These are phyloP conservation scores for Acipenser ruthenus DNA, from an alignment of 2,797 vertebrate genomes.

Conservation along the genomic window DNA sequence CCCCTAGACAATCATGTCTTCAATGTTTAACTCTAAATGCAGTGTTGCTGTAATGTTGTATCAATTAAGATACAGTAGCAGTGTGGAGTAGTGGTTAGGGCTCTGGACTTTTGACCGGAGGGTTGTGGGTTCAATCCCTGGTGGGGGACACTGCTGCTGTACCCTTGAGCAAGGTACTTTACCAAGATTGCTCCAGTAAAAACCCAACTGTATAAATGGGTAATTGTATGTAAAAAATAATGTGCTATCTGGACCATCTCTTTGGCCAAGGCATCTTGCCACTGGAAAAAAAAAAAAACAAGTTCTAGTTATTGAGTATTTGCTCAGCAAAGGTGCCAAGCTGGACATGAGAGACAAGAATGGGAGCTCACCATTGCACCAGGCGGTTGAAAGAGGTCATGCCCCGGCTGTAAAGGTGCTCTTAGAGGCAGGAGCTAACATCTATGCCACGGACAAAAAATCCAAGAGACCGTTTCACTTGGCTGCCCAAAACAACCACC, in stretches of 20 bases:
- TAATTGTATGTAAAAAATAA: too few species aligned
- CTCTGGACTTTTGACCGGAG: too few species aligned
- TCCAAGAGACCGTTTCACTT: slow-evolving; percentile 49
- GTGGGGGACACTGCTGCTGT: too few species aligned
- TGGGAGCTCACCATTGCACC: slow-evolving; percentile 56
- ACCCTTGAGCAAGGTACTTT: too few species aligned
- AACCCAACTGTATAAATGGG: too few species aligned
- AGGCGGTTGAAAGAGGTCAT: slow-evolving; percentile 52
- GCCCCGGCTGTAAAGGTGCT: slow-evolving; percentile 34
- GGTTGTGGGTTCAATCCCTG: too few species aligned
- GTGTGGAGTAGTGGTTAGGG: too few species aligned
- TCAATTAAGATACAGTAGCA: too few species aligned
- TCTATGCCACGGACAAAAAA: slow-evolving; percentile 43
- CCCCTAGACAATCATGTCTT: too few species aligned
- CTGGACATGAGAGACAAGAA: slow-evolving; percentile 45
- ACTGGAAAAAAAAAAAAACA: slow-evolving; percentile 56
- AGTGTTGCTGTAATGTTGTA: too few species aligned
- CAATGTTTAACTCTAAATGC: too few species aligned
- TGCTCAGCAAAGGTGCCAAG: slow-evolving; percentile 54
- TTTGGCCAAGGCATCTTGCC: slow-evolving; percentile 53
- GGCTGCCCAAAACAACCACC: slow-evolving; percentile 44
- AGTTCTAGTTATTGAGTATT: slow-evolving; percentile 37
- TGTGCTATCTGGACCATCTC: slow-evolving; percentile 59
- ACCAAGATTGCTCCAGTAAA: too few species aligned
- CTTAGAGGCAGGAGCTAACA: slow-evolving; percentile 37